Conservation (phyloP, 2,797 vertebrate species). For the Lemur catta region DNA sequence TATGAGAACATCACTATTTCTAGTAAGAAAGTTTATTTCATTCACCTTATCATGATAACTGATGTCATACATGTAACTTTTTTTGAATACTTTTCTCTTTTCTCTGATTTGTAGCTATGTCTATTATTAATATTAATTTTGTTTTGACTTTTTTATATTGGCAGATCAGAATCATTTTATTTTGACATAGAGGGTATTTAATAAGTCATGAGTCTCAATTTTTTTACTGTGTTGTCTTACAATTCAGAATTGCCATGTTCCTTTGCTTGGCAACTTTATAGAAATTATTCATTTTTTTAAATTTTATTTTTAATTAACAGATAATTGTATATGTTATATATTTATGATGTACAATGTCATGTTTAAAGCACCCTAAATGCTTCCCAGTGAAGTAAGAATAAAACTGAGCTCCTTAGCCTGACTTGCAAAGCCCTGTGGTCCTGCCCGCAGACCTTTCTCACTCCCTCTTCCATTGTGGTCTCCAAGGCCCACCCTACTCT, state of each 20-base stretch:
- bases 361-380: background rate
- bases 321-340: background rate
- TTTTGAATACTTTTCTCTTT: background rate
- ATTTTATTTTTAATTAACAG: background rate
- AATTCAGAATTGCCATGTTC: background rate
- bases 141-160: background rate
- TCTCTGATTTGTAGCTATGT: background rate
- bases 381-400: background rate
- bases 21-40: background rate
- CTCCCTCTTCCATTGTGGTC: background rate
- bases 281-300: background rate
- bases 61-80: background rate
- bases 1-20: background rate
- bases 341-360: background rate
- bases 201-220: background rate
- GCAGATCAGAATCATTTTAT: background rate
- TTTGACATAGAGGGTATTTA: background rate
- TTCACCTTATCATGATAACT: background rate
- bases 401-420: fast-evolving
- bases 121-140: background rate
- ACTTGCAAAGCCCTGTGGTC: fast-evolving
- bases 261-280: background rate
- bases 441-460: background rate
- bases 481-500: fast-evolving
- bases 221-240: background rate